These are phyloP conservation scores for Acrobasis consociella DNA, from an alignment of 2,888 invertebrate genomes.

Conservation along the genomic window DNA sequence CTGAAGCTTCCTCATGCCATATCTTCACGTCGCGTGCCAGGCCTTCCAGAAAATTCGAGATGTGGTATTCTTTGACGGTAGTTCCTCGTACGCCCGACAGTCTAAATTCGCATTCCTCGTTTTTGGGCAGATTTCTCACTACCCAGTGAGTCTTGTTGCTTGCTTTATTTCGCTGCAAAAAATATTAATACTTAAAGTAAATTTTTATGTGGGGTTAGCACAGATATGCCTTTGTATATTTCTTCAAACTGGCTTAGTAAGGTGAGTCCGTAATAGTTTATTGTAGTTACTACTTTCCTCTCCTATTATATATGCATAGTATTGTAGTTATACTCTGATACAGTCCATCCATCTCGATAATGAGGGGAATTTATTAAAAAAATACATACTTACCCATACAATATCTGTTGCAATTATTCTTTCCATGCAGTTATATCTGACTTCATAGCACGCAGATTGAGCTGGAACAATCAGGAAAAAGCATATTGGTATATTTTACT, in stretches of 20 bases:
- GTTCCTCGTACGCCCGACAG: slow-evolving; percentile 49
- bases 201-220: background rate
- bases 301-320: too few species aligned
- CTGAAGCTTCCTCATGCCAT: slow-evolving; percentile 31
- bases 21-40: slow-evolving; percentile 41
- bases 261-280: too few species aligned
- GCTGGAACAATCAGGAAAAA: slow-evolving; percentile 36
- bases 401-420: slow-evolving; percentile 22
- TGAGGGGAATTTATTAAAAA: background rate
- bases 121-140: slow-evolving; percentile 38
- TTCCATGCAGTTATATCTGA: slow-evolving; percentile 44
- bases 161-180: slow-evolving; percentile 42
- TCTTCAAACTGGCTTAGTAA: too few species aligned
- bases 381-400: slow-evolving; percentile 42
- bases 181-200: slow-evolving; percentile 9
- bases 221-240: background rate
- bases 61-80: slow-evolving; percentile 26
- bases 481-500: background rate
- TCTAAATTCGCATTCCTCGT: slow-evolving; percentile 43
- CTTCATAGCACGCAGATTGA: slow-evolving; percentile 39
- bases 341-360: background rate
- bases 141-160: slow-evolving; percentile 32
- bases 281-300: too few species aligned
- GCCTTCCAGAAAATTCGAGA: slow-evolving; percentile 37
- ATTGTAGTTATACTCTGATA: too few species aligned